Base-by-base conservation (phyloP, 1,140 invertebrate genomes). In the Platyscapa corneri region DNA sequence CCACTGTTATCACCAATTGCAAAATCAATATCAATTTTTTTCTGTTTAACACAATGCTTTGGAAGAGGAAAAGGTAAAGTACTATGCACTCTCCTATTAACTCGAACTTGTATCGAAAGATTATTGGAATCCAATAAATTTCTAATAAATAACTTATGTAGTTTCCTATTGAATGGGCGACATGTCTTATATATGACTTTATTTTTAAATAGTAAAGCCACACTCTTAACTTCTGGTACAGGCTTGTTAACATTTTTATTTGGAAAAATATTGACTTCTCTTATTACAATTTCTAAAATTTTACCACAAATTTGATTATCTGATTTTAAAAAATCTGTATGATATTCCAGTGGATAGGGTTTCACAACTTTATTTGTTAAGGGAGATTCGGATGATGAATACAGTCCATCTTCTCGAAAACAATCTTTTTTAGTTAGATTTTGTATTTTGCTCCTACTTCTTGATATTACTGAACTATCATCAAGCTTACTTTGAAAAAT, bases 41-140 rank as follows among this genome's bases (percentile, higher is more conserved):
- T 87, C 23, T 92, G 88, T n/a, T 84, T 90, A 0, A 91, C 86
- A 46, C 87, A 88, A 16, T 88, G 87, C 56, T 88, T 90, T 10
- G 93, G 93, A 46, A 93, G 84, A 7, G 91, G 92, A 1, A 93
- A 84, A 5, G 93, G 93, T 3, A 93, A 82, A 7, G 78, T 86
- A n/a, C 89, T 89, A 8, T 77, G 89, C 23, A 80, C 20, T 0
- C 88, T 89, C 49, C 89, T 84, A 64, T 88, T 87, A 0, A 88
- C 77, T 56, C 88, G 42, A 30, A 93, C 87, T 88, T 88, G 87
- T 39, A 92, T 88, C 0, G 88, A 89, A 30, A 93, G 88, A 87
- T 90, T 85, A 64, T 87, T 88, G 0, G 86, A 88, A 65, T 93
- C 91, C 8, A 82, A 65, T 0, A 82, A 81, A 75, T 89, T 90